Evolutionary conservation across 2,797 vertebrate species (phyloP), one percentile per base, ranked within the genome.

Genomic region (Momotus momota): DNA sequence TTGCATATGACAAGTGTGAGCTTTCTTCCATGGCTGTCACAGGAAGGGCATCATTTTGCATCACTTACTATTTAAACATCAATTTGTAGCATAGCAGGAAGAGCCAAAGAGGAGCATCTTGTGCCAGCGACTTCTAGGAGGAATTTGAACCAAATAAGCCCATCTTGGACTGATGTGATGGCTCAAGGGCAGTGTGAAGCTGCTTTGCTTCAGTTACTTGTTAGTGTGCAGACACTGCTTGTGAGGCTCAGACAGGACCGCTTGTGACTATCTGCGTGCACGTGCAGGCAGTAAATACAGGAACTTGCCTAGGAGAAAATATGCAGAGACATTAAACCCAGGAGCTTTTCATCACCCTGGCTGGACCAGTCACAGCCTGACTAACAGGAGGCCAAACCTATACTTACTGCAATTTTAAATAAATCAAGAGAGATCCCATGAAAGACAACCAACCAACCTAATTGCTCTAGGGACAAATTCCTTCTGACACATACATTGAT

Each of bases 381-480:
- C 82, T 95, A 93, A 95, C 52, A 89, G 84, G 88, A 95, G 91
- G 75, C 86, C 88, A 94, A 96, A 79, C 90, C 91, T 94, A 33
- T 94, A 90, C 95, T 97, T 96, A 96, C 84, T 79, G 91, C 95
- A 93, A 92, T 97, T 97, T 94, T 94, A 87, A 85, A 92, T 91
- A 96, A 92, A 91, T 94, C 90, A 91, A 84, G 69, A 88, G 80
- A 94, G 85, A 95, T 81, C 89, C 71, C 52, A 22, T 86, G 86
- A 88, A 92, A 95, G 95, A 94, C 81, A 97, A 72, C 61, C 64
- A 89, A 81, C 72, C 43, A 83, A n/a, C 88, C 54, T 92, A 88
- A 92, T 95, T 94, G 92, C 88, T 90, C 86, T 55, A 66, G 87
- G 84, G 92, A 95, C 87, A 94, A 96, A 97, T 96, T 93, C 75